These are phyloP conservation scores for Molossus molossus DNA, from an alignment of 2,797 vertebrate species.

Conservation along the genomic window DNA sequence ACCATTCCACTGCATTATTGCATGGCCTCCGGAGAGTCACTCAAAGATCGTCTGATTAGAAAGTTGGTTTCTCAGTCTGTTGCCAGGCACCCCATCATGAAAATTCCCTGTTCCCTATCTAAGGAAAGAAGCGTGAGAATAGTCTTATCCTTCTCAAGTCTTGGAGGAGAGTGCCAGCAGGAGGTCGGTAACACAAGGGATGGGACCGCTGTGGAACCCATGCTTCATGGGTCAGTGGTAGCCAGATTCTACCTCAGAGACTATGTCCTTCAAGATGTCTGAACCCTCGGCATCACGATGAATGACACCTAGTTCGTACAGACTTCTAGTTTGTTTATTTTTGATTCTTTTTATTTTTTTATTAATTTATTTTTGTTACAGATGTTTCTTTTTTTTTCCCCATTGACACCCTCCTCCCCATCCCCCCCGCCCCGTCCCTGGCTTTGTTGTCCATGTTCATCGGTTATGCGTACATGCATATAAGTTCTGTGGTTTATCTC, in stretches of 20 bases:
- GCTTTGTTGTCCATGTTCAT: no score
- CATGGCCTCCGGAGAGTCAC: slow-evolving; percentile 21
- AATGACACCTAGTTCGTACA: neutral
- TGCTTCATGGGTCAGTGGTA: neutral
- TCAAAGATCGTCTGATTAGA: slow-evolving; percentile 54
- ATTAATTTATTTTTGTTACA: no score
- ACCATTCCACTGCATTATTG: slow-evolving; percentile 1
- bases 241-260: neutral
- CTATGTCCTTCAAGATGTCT: neutral
- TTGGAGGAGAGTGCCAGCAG: slow-evolving; percentile 32
- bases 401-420: no score
- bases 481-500: no score
- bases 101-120: neutral
- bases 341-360: neutral
- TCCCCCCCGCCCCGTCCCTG: no score
- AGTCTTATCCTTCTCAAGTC: slow-evolving; percentile 37
- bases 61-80: slow-evolving; percentile 41
- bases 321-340: neutral
- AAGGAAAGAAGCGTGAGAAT: slow-evolving; percentile 58
- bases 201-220: neutral
- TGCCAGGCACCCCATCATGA: neutral
- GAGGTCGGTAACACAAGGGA: slow-evolving; percentile 17
- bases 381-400: no score
- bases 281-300: neutral
- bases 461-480: no score